A percentile compares a stretch with the other conserved stretches of the same genome.
Evolutionary conservation across 2,113 vertebrate species (phyloP).

Genomic region (Opisthocomus hoazin): DNA sequence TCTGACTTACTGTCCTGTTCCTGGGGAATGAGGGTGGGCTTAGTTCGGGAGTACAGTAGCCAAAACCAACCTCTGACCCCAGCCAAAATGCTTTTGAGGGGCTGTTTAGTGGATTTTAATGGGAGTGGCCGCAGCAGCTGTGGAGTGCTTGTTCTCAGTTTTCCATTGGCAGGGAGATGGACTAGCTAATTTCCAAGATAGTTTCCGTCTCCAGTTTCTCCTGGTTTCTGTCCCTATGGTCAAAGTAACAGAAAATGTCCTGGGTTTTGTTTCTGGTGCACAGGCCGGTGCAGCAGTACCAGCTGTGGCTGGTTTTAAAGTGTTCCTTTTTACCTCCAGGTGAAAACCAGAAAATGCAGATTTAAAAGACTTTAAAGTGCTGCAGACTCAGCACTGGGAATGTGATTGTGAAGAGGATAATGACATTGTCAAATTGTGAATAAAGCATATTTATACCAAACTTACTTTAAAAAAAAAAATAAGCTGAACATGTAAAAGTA

Average conservation of each 20-base stretch:
- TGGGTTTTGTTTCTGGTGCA: neutral
- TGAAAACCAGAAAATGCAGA: constrained; percentile 27
- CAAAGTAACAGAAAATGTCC: neutral
- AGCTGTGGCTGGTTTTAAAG: neutral
- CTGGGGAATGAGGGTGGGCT: neutral
- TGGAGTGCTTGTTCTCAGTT: neutral
- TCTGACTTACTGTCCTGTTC: neutral
- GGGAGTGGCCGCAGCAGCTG: neutral
- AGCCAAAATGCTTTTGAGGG: neutral
- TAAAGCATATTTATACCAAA: constrained; percentile 31
- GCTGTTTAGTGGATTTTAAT: neutral
- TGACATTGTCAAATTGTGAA: neutral
- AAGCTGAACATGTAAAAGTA: neutral
- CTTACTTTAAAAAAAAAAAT: neutral
- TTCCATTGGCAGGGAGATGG: neutral
- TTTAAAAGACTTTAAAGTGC: neutral
- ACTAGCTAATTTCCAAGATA: neutral
- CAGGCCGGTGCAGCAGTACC: neutral
- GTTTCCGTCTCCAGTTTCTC: neutral
- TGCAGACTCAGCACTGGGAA: neutral
- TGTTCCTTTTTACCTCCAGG: constrained; percentile 37
- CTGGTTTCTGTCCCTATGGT: neutral
- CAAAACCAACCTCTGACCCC: neutral
- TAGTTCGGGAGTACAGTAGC: neutral
- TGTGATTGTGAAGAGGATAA: constrained; percentile 27